These are phyloP conservation scores for Pelobates fuscus DNA, from an alignment of 2,113 vertebrate genomes.

Conservation along the genomic window DNA sequence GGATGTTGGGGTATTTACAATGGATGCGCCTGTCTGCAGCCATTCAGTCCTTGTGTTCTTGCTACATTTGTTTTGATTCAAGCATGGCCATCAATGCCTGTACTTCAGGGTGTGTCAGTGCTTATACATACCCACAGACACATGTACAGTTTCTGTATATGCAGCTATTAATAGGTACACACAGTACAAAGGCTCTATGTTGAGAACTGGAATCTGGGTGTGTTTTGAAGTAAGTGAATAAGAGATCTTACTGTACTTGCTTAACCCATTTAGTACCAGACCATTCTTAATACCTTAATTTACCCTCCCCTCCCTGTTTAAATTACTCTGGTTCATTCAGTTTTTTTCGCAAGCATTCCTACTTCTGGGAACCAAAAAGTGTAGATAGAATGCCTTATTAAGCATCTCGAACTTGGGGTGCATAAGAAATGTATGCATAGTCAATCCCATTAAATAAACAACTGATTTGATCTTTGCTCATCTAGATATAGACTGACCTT, in stretches of 20 bases:
- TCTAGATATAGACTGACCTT: too few species aligned
- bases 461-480: too few species aligned
- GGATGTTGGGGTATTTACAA: too few species aligned
- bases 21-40: conserved; percentile 3
- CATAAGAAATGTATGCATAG: too few species aligned
- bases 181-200: conserved; percentile 7
- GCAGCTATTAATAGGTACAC: conserved; percentile 33
- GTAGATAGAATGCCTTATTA: too few species aligned
- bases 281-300: too few species aligned
- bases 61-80: background rate
- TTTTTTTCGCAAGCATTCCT: too few species aligned
- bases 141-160: conserved; percentile 26
- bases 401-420: too few species aligned
- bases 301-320: too few species aligned
- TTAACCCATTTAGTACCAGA: conserved; percentile 9
- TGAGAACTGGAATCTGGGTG: conserved; percentile 39
- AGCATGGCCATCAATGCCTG: background rate
- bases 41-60: conserved; percentile 1
- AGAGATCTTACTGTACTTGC: background rate
- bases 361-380: too few species aligned
- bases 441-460: too few species aligned
- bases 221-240: conserved; percentile 12
- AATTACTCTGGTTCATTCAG: too few species aligned
- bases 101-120: conserved; percentile 8
- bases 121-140: conserved; percentile 23